Evolutionary conservation across 23 tunicate genomes (phyloP).

Genomic region (Corella eumyota): DNA sequence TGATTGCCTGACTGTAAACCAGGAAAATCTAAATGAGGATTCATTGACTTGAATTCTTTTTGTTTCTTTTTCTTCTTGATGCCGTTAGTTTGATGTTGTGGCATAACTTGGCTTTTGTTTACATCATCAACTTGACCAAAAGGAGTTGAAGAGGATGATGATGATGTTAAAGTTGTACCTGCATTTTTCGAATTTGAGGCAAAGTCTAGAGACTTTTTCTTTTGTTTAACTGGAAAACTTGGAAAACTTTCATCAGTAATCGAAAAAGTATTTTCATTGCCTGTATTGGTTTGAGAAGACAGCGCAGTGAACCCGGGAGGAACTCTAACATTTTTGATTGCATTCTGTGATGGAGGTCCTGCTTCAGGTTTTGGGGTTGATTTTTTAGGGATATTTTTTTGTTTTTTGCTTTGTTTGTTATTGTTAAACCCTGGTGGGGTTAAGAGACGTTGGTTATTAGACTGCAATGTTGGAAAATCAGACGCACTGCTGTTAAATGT

Average conservation of each 20-base stretch:
- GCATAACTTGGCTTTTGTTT: neutral
- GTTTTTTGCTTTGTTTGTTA: neutral
- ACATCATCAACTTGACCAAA: neutral
- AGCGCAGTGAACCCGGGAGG: too few relatives aligned
- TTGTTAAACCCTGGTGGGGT: slow-evolving; percentile 34
- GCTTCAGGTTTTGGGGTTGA: too few relatives aligned
- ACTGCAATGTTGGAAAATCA: slow-evolving; percentile 20
- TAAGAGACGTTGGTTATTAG: slow-evolving; percentile 1
- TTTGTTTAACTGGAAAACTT: too few relatives aligned
- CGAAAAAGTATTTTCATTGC: too few relatives aligned
- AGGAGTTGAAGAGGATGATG: neutral
- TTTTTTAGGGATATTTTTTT: too few relatives aligned
- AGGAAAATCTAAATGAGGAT: slow-evolving; percentile 32
- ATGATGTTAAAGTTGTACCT: too few relatives aligned
- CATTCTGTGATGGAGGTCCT: too few relatives aligned
- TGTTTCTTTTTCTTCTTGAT: slow-evolving; percentile 7
- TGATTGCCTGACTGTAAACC: slow-evolving; percentile 2
- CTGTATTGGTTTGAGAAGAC: too few relatives aligned
- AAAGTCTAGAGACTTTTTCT: too few relatives aligned
- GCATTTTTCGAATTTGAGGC: too few relatives aligned
- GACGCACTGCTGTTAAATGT: neutral
- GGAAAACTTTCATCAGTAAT: too few relatives aligned
- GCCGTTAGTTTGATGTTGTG: neutral
- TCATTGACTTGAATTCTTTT: slow-evolving; percentile 20
- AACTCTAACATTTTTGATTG: too few relatives aligned